Base-by-base conservation (phyloP, 2,113 vertebrate genomes). In the Motacilla alba region DNA sequence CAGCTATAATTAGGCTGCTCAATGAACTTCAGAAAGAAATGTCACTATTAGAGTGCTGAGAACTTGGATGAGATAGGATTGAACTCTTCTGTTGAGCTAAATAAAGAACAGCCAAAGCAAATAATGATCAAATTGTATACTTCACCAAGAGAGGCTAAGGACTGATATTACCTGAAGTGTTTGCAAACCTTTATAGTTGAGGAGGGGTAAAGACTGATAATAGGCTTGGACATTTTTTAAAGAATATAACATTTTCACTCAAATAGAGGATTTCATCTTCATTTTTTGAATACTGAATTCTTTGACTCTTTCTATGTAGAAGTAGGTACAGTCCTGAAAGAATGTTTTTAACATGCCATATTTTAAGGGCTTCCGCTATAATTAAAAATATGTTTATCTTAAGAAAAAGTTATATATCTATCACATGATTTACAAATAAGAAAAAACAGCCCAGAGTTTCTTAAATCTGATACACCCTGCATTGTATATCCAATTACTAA, bases 401-500 rank as follows among this genome's bases (percentile, higher is more conserved):
- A 83, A 37, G 62, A 87, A 94, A 95, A 96, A 89, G 52, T 8
- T 79, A 69, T 52, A 11, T 63, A 52, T 92, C 90, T 69, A 69
- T 92, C 26, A 44, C 41, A 62, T 67, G 41, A 89, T 92, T 93
- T 81, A 84, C 55, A 81, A 95, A 94, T 84, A 87, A 88, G 63
- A 63, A 97, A 97, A 93, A 96, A 60, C 22, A 96, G 68, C 27
- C 53, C 50, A 83, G 83, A 56, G 46, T 94, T 88, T 82, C 81
- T 91, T 80, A 76, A 82, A 73, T 92, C 26, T 89, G 33, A 33
- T 89, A 60, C 27, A 49, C 11, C 58, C 70, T 94, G 9, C 37
- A 46, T 81, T 94, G 56, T 94, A 44, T 20, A 78, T 15, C 17
- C 27, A 92, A 33, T 94, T 93, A 89, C 23, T 83, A 64, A 81